Evolutionary conservation across 92 coral and sea anemone species (phyloP).

Genomic region (Epizoanthus scotinus): DNA sequence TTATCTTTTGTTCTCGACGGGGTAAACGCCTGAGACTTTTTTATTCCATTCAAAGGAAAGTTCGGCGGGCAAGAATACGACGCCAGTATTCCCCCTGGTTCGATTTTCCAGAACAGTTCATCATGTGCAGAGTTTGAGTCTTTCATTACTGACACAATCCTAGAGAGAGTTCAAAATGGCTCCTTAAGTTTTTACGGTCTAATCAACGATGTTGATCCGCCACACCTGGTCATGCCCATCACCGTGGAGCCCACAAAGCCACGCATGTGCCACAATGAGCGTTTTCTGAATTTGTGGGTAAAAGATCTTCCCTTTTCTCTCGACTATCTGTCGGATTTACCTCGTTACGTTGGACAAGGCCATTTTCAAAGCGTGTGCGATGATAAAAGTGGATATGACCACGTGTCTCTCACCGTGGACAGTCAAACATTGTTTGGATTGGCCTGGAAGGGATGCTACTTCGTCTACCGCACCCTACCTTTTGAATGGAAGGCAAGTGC

Average conservation of each 20-base stretch:
- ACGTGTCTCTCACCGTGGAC: slow-evolving; percentile 41
- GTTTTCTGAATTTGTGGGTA: slow-evolving; percentile 62
- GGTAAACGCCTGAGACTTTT: slow-evolving; percentile 46
- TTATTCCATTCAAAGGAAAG: slow-evolving; percentile 61
- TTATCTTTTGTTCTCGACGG: too few species aligned
- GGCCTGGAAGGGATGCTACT: slow-evolving; percentile 62
- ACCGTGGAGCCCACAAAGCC: slow-evolving; percentile 68
- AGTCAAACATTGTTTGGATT: slow-evolving; percentile 66
- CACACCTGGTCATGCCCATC: slow-evolving; percentile 64
- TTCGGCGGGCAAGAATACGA: slow-evolving; percentile 56
- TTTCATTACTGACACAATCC: slow-evolving; percentile 56
- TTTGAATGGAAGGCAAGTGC: slow-evolving; percentile 77
- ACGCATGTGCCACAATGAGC: slow-evolving; percentile 67
- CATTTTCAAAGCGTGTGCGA: slow-evolving; percentile 72
- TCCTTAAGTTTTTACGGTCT: slow-evolving; percentile 57
- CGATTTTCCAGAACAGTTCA: slow-evolving; percentile 54
- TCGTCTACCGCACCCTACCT: slow-evolving; percentile 51
- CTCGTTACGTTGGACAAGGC: slow-evolving; percentile 55
- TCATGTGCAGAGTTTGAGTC: slow-evolving; percentile 53
- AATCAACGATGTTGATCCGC: slow-evolving; percentile 57
- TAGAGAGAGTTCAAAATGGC: slow-evolving; percentile 55
- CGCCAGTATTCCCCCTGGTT: slow-evolving; percentile 49
- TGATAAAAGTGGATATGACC: slow-evolving; percentile 73
- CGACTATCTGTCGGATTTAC: slow-evolving; percentile 60
- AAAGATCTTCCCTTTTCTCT: slow-evolving; percentile 60